Base-by-base conservation (phyloP, 2,888 invertebrate species). In the Drosophila stalkeri region DNA sequence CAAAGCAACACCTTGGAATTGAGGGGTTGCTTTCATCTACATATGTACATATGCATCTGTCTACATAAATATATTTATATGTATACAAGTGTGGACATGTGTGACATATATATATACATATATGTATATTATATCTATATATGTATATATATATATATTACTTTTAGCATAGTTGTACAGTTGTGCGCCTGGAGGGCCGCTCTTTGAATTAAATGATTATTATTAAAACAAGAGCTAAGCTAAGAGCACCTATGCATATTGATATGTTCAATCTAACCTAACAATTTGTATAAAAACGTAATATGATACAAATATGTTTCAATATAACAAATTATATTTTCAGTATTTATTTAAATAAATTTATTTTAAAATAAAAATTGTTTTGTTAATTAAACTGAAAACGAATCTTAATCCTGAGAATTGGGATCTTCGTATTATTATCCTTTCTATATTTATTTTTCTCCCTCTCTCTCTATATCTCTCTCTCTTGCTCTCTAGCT, bases 1-100 rank as follows among this genome's bases (percentile, higher is more conserved):
- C 85, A 86, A 85, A 85, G 85, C 84, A 85, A 85, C 85, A 85
- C 85, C 89, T 85, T 89, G 88, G 72, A 57, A 74, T 39, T 14
- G 68, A 67, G 69, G 75, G 81, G 81, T 81, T 68, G 71, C 64
- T 74, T 37, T 11, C 43, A 59, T 46, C 63, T 41, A 60, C 18
- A 54, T n/a, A 31, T 2, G 9, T 56, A 49, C 35, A 64, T 11
- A 55, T 49, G n/a, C n/a, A 41, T 20, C 51, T 52, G 56, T 43
- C 11, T 35, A 66, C 56, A 49, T 12, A 23, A 20, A 81, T 64
- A 66, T 43, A 35, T 41, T 11, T 31, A 23, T 33, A 9, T 43
- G 41, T 18, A 57, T 47, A 37, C 35, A 61, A 9, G 67, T 59
- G 54, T 37, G 33, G 37, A 54, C 54, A 54, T 54, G 16, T 54